Evolutionary conservation across 2,888 invertebrate genomes (phyloP), one percentile per base, ranked within the genome.

Genomic region (Gymnocheta viridis): DNA sequence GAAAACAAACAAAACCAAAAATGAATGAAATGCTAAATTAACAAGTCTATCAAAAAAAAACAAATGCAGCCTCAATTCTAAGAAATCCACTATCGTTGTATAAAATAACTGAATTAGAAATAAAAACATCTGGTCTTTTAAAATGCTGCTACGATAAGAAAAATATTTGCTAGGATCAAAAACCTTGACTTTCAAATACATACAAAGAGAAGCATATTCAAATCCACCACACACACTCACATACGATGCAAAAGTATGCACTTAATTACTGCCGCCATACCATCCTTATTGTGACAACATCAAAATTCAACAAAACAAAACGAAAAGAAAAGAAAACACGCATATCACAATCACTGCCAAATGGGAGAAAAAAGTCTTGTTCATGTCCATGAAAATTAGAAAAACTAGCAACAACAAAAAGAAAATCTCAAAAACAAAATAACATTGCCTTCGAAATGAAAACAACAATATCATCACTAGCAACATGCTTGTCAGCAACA

Each of bases 181-280:
- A 66, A 81, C 77, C 81, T 81, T 84, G 84, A 78, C 77, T 84
- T 84, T 84, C 73, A 81, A 56, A 56, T 47, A 14, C 56, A 51
- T n/a, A 41, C 3, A 35, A 24, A 73, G 24, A 27, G 32, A 32
- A 32, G 29, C 17, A 56, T 9, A 56, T n/a, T 27, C 27, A 22
- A 22, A 41, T 22, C 32, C 24, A 56, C 0, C 14, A 60, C 24
- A 58, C 47, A 22, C 58, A 2, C 22, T 41, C 41, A n/a, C 27
- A 29, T 10, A 2, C 5, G 5, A 3, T n/a, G n/a, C n/a, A 64
- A 10, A 19, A 27, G 22, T n/a, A 22, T 24, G 38, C 22, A 54
- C 27, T 32, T 77, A 67, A 77, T 77, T 58, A 58, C 67, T 49
- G 38, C 47, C 58, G 38, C 47, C 58, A 67, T 67, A 47, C 56